Conservation (phyloP, 2,888 invertebrate species). For the Pristionchus maxplancki region DNA sequence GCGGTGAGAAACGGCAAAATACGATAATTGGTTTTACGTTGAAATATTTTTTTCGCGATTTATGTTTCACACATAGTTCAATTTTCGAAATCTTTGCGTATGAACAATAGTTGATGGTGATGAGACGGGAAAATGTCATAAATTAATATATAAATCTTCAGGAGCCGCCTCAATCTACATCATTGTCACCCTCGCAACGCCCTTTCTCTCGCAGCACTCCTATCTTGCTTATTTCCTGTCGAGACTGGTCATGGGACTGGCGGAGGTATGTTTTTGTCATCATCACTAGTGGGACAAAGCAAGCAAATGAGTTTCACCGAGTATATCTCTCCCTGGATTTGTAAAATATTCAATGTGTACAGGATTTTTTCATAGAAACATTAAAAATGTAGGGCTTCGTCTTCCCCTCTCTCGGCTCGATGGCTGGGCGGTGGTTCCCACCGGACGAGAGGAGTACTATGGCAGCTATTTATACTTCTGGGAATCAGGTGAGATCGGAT, state of each 20-base stretch:
- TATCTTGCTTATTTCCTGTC: slow-evolving; percentile 62
- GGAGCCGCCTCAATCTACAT: slow-evolving; percentile 55
- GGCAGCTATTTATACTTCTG: slow-evolving; percentile 71
- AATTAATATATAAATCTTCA: background rate
- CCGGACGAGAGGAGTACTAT: slow-evolving; percentile 64
- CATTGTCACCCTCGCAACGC: slow-evolving; percentile 59
- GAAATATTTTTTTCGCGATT: too few species aligned
- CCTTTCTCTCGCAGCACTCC: slow-evolving; percentile 61
- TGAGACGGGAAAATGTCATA: too few species aligned
- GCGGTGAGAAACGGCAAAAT: slow-evolving; percentile 51
- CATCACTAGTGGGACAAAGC: too few species aligned
- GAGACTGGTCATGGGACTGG: slow-evolving; percentile 69
- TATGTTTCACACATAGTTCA: too few species aligned
- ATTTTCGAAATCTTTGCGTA: too few species aligned
- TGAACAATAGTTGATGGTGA: too few species aligned
- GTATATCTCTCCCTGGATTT: too few species aligned
- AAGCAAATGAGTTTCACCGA: too few species aligned
- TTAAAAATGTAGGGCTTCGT: slow-evolving; percentile 44
- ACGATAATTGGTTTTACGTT: too few species aligned
- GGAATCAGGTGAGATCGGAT: slow-evolving; percentile 64
- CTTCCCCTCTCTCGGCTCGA: slow-evolving; percentile 61
- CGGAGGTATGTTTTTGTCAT: slow-evolving; percentile 58
- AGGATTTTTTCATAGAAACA: too few species aligned
- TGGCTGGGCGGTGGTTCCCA: slow-evolving; percentile 67
- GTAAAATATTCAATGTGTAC: too few species aligned